Conservation (phyloP, 2,888 invertebrate species). For the Hydraecia micacea region DNA sequence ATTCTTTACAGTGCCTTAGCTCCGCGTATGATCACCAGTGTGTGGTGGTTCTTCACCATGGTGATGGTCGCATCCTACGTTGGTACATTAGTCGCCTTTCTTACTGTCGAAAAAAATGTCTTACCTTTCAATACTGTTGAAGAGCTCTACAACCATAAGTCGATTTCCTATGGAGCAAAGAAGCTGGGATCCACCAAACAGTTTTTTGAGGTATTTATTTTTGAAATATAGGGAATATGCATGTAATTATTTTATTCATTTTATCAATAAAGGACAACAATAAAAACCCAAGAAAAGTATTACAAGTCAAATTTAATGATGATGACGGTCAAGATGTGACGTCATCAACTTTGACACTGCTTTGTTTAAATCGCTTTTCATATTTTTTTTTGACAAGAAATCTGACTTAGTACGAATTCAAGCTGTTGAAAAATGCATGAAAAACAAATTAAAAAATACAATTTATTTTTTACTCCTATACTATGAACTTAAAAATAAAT, state of each 20-base stretch:
- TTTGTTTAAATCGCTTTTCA: background rate
- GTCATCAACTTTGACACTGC: background rate
- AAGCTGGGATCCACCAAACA: slow-evolving; percentile 94
- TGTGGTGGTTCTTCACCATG: slow-evolving; percentile 97
- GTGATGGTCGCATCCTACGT: slow-evolving; percentile 97
- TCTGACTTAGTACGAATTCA: background rate
- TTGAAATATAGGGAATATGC: background rate
- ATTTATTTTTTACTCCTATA: too few relatives aligned
- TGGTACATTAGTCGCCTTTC: slow-evolving; percentile 97
- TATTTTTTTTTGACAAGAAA: background rate
- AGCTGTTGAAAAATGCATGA: too few relatives aligned
- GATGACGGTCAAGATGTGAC: too few relatives aligned
- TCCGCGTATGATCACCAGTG: slow-evolving; percentile 95
- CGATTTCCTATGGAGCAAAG: slow-evolving; percentile 96
- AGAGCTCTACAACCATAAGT: slow-evolving; percentile 94
- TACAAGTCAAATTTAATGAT: background rate
- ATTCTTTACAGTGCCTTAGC: slow-evolving; percentile 93
- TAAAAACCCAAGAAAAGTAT: background rate
- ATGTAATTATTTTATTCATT: background rate
- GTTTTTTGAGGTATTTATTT: slow-evolving; percentile 94
- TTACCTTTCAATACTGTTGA: slow-evolving; percentile 94
- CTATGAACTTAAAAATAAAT: background rate
- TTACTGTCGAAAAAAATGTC: slow-evolving; percentile 94
- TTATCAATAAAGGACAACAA: background rate
- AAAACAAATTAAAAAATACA: too few relatives aligned